Percentiles rank a stretch among this genome's conserved stretches.
Evolutionary conservation across 2,113 vertebrate species (phyloP).

Genomic region (Microtus montanus): DNA sequence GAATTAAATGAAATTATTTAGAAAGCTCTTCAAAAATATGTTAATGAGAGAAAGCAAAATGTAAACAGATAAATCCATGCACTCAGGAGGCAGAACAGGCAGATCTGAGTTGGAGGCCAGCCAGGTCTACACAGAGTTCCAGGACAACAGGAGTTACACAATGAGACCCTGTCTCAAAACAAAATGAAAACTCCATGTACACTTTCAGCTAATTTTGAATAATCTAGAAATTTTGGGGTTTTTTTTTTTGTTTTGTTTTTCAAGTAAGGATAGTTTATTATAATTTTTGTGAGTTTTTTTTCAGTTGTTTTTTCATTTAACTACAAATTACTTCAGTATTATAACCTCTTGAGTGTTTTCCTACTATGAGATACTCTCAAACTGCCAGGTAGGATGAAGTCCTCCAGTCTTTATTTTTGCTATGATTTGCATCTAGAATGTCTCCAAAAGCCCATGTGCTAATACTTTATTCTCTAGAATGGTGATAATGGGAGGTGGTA

Average conservation of each 20-base stretch:
- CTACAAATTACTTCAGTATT: not conserved
- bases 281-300: not conserved
- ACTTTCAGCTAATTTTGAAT: not conserved
- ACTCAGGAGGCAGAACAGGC: not conserved
- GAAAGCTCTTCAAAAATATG: not conserved
- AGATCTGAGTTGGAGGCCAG: not conserved
- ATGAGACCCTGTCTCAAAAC: not conserved
- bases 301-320: not conserved
- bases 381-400: conserved; percentile 6
- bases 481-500: not conserved
- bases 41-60: conserved; percentile 19
- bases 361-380: conserved; percentile 17
- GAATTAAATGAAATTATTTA: not conserved
- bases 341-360: conserved; percentile 3
- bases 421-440: not conserved
- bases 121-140: not conserved
- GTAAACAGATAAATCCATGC: not conserved
- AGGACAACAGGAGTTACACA: not conserved
- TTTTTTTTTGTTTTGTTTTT: not conserved
- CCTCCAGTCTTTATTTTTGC: conserved; percentile 29
- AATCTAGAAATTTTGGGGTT: not conserved
- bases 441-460: not conserved
- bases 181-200: not conserved
- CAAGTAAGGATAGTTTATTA: conserved; percentile 10
- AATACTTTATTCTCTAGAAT: not conserved